phyloP scores from a whole-genome alignment of 2,888 invertebrate species.

The Lasioglossum vierecki region DNA sequence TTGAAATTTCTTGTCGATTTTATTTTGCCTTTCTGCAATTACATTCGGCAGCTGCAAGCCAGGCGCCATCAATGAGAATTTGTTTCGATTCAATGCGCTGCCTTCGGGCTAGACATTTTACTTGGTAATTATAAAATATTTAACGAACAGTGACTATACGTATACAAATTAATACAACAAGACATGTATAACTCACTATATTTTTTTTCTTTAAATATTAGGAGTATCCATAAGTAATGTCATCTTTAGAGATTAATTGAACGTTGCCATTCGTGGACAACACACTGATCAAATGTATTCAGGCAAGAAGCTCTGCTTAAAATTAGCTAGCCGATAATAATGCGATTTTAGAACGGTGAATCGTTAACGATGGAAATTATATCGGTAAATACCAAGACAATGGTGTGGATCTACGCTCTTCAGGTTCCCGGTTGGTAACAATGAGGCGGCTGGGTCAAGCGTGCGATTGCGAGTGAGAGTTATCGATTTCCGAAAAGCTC shows the following conservation, averaged over 20 bases:
- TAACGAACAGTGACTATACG: background rate
- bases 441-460: conserved; percentile 49
- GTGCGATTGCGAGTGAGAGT: conserved; percentile 48
- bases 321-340: background rate
- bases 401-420: conserved; percentile 30
- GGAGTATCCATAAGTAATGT: background rate
- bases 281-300: background rate
- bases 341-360: background rate
- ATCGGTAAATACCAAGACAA: conserved; percentile 54
- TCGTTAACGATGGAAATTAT: conserved; percentile 59
- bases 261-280: no score
- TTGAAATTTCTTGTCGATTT: background rate
- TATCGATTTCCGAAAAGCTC: conserved; percentile 67
- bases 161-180: background rate
- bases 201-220: background rate
- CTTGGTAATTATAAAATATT: background rate
- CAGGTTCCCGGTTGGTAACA: conserved; percentile 42
- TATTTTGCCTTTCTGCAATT: conserved; percentile 11
- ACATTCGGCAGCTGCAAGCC: background rate
- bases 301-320: background rate
- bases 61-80: background rate
- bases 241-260: background rate
- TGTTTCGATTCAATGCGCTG: background rate
- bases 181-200: background rate
- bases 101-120: background rate